Evolutionary conservation across 2,888 invertebrate genomes (phyloP), one percentile per base, ranked within the genome.

Genomic region (Pammene fasciana): DNA sequence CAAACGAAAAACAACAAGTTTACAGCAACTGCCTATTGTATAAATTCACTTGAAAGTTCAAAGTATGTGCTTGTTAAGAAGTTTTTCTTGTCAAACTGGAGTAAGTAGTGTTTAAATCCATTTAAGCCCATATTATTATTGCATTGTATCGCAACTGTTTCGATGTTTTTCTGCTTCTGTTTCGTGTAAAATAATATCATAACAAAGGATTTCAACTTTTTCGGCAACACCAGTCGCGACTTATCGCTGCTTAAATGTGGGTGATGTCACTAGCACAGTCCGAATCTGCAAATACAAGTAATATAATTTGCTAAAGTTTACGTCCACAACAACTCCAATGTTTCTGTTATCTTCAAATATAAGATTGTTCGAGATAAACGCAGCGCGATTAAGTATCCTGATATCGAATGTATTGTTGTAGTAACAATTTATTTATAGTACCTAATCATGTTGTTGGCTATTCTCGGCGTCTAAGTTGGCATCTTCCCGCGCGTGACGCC

Each of bases 341-440:
- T 50, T 13, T 50, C 43, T 34, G 50, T 54, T 64, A 57, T 57
- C 64, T 52, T 50, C 18, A 57, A 64, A 50, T 57, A 52, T 52
- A 50, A 34, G 16, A 45, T 64, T 57, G 57, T 4, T 18, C 50
- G 60, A 54, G 64, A 57, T 68, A 48, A 34, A 41, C 41, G 62
- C 41, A n/a, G 26, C 50, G 8, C 18, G 62, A 62, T 62, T 55
- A 54, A 41, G 34, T 14, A 56, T 54, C n/a, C 45, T 34, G 59
- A 8, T 50, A 57, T 59, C 50, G 36, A 45, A 43, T 50, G 18
- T 46, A 60, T 65, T 70, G 70, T 70, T 70, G 70, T 70, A 70
- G 70, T 59, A 70, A 70, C 70, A 65, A 55, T 38, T 52, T 65
- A 70, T 70, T 70, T 65, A 65, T 70, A 70, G 65, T 26, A 38